A percentile compares a stretch with the other conserved stretches of the same genome.
These are phyloP conservation scores for Solea senegalensis DNA, from an alignment of 2,113 vertebrate genomes.

Conservation along the genomic window DNA sequence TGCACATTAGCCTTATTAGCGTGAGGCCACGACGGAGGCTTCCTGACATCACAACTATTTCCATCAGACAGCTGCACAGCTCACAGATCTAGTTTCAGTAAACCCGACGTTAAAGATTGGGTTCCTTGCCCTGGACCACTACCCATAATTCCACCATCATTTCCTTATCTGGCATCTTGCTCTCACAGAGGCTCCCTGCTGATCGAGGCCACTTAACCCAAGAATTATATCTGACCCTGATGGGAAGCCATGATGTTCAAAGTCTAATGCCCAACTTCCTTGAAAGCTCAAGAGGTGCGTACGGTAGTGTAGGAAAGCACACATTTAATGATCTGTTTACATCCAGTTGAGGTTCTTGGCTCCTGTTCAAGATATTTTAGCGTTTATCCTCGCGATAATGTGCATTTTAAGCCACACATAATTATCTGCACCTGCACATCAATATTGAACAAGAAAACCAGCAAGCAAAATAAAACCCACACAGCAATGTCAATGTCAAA, in stretches of 20 bases:
- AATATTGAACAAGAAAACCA: background rate
- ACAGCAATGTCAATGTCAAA: background rate
- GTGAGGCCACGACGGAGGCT: slow-evolving; percentile 21
- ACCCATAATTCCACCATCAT: slow-evolving; percentile 67
- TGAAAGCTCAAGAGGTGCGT: background rate
- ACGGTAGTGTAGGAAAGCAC: background rate
- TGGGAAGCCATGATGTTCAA: background rate
- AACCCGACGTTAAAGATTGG: slow-evolving; percentile 64
- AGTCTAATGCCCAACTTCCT: background rate
- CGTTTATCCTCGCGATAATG: slow-evolving; percentile 53
- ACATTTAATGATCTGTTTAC: background rate
- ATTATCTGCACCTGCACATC: slow-evolving; percentile 14
- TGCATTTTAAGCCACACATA: background rate
- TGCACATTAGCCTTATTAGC: slow-evolving; percentile 35
- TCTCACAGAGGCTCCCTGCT: slow-evolving; percentile 42
- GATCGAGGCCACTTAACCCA: slow-evolving; percentile 27
- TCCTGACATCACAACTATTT: slow-evolving; percentile 62
- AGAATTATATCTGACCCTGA: slow-evolving; percentile 55
- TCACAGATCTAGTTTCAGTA: slow-evolving; percentile 74
- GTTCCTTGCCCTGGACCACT: slow-evolving; percentile 79
- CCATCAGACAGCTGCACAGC: slow-evolving; percentile 83
- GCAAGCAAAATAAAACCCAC: background rate
- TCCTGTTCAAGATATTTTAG: slow-evolving; percentile 44
- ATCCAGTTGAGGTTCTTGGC: slow-evolving; percentile 8
- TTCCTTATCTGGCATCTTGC: slow-evolving; percentile 73